Conservation (phyloP, 2,797 vertebrate genomes). For the Agapornis canus region DNA sequence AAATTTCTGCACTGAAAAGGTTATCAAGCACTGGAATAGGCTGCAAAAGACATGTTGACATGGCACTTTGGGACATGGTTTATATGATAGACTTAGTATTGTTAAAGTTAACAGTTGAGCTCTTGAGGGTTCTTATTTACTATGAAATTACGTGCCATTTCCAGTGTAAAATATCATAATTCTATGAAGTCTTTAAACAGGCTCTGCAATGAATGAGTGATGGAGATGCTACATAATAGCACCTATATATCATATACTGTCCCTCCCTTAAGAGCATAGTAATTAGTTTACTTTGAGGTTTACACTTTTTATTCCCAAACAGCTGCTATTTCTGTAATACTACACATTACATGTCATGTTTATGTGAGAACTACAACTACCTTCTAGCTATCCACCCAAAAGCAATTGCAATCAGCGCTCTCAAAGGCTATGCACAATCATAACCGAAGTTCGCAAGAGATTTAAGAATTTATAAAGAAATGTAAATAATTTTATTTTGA, state of each 20-base stretch:
- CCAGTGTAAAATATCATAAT: not conserved
- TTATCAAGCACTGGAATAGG: not conserved
- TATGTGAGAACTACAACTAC: not conserved
- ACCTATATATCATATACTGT: not conserved
- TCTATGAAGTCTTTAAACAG: not conserved
- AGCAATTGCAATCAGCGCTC: not conserved
- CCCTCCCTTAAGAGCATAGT: not conserved
- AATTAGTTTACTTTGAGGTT: not conserved
- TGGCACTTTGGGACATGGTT: not conserved
- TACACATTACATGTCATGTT: not conserved
- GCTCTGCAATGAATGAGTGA: not conserved
- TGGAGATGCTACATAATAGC: not conserved
- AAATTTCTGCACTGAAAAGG: not conserved
- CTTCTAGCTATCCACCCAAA: not conserved
- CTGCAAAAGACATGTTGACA: accelerated
- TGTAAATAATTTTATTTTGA: not conserved
- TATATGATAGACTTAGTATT: not conserved
- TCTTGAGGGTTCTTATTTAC: not conserved
- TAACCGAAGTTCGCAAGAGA: not conserved
- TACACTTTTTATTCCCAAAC: not conserved
- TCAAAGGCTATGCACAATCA: not conserved
- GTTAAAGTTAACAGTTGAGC: accelerated
- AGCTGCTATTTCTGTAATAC: not conserved
- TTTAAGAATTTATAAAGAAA: not conserved
- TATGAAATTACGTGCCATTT: not conserved